Evolutionary conservation across 2,797 vertebrate genomes (phyloP), one percentile per base, ranked within the genome.

Genomic region (Fundulus diaphanus): DNA sequence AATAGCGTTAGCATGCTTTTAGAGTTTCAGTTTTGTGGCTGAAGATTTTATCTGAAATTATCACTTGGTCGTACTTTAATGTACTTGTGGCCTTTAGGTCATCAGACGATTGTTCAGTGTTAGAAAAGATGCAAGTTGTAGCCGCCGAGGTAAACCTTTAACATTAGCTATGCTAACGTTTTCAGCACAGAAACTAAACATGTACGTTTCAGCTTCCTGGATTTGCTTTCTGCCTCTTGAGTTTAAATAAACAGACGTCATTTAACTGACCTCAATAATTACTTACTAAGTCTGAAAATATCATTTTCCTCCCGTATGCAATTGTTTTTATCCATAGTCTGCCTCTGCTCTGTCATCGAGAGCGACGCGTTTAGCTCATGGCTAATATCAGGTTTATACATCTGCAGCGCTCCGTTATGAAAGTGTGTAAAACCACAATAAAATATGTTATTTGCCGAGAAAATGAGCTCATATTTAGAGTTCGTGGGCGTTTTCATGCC

Each of bases 1-100:
- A 81, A 73, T n/a, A 52, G 5, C 16, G 0, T 29, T 72, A 80
- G 72, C 61, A 70, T 73, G 33, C 22, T 73, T 29, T 16, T 0
- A 27, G 5, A 51, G 8, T 65, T 67, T 67, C 51, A 49, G 9
- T 22, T 72, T 44, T 42, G 44, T 42, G 9, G 35, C 11, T 11
- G 1, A 20, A 70, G 35, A 24, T 27, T 40, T 8, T 7, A 44
- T 15, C 12, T 12, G n/a, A 66, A 42, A n/a, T 54, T 11, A 29
- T 44, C 0, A 67, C 6, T 37, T 67, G 40, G 24, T 27, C n/a
- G n/a, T 16, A 42, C 13, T 3, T 29, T 67, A 44, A 44, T 29
- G n/a, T 67, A 15, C n/a, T 15, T 40, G 11, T 40, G 33, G 12
- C 20, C 35, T 24, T 40, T n/a, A 40, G 37, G 2, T 42, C 15